phyloP scores from a whole-genome alignment of 2,113 vertebrate species.

The Coturnix japonica region DNA sequence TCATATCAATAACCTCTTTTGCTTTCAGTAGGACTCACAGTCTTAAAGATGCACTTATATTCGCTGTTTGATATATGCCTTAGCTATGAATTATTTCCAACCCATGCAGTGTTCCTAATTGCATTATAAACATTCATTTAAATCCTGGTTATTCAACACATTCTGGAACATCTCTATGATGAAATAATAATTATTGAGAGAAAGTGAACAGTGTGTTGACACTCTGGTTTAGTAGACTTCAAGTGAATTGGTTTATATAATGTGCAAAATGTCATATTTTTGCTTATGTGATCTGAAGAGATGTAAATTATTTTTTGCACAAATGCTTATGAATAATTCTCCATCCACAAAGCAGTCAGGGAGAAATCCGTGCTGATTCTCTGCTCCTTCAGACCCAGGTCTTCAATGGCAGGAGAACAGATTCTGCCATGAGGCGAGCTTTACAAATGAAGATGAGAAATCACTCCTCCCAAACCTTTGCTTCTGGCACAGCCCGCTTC shows the following conservation, averaged over 20 bases:
- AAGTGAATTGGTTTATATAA: neutral
- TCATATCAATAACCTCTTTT: neutral
- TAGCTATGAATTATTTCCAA: neutral
- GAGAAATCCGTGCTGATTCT: neutral
- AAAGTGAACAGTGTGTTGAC: neutral
- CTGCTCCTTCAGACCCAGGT: neutral
- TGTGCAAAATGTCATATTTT: neutral
- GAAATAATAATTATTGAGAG: conserved; percentile 4
- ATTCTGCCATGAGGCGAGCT: neutral
- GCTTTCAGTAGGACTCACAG: neutral
- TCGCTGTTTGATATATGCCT: neutral
- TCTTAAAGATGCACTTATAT: neutral
- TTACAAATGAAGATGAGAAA: neutral
- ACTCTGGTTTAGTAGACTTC: neutral
- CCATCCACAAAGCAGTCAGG: neutral
- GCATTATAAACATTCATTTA: neutral
- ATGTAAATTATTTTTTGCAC: neutral
- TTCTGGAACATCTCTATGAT: neutral
- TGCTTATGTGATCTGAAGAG: neutral
- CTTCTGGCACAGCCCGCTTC: neutral
- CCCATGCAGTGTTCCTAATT: neutral
- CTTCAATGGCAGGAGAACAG: neutral
- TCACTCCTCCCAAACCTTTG: neutral
- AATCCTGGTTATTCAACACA: neutral
- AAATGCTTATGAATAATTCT: neutral